Conservation (phyloP, 1,140 invertebrate genomes). For the Eumaeus atala region DNA sequence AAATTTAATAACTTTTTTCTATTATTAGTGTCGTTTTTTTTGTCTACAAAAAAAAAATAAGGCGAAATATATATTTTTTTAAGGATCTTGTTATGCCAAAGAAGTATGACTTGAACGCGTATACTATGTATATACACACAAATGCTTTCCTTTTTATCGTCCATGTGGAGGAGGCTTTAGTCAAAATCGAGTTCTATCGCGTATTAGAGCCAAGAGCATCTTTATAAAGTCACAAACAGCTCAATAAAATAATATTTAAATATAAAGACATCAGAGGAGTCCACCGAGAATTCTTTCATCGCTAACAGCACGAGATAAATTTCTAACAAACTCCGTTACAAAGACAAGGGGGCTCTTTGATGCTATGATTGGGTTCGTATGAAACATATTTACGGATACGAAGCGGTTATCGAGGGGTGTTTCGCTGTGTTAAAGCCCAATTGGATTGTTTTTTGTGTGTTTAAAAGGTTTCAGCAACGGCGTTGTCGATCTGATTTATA, state of each 20-base stretch:
- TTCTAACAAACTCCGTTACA: constrained; percentile 43
- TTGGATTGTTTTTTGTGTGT: not conserved
- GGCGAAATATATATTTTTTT: no score
- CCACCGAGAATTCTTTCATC: not conserved
- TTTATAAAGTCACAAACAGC: not conserved
- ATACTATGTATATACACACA: no score
- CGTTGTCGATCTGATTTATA: not conserved
- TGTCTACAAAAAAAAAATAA: no score
- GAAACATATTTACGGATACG: not conserved
- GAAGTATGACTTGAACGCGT: no score
- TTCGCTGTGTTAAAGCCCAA: constrained; percentile 1
- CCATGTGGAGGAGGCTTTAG: no score
- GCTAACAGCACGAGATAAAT: constrained; percentile 21
- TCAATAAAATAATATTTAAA: constrained; percentile 9
- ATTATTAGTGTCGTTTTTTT: no score
- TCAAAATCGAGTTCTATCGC: no score
- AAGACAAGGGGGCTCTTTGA: constrained; percentile 33
- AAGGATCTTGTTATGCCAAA: no score
- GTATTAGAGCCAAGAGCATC: not conserved
- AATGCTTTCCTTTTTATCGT: no score
- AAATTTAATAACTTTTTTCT: no score
- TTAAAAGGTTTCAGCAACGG: not conserved
- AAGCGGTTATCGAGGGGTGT: not conserved
- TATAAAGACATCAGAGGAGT: constrained; percentile 4
- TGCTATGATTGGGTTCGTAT: constrained; percentile 43